Evolutionary conservation across 2,888 invertebrate species (phyloP), one percentile per base, ranked within the genome.

Genomic region (Bimastos eiseni): DNA sequence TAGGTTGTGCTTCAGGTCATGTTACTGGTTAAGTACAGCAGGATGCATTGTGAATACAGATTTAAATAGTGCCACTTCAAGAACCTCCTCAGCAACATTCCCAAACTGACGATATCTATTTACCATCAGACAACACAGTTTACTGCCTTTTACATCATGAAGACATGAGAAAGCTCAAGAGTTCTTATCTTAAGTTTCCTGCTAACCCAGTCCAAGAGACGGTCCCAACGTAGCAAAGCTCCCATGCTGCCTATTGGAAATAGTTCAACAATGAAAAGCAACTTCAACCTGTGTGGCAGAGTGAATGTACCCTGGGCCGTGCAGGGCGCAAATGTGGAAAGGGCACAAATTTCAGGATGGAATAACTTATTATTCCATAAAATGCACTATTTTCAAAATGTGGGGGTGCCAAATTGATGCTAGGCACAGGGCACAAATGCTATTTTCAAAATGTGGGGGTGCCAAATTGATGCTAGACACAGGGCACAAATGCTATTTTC

Each of bases 51-150:
- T 70, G n/a, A 70, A 70, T 6, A 13, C 30, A 70, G 70, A 70
- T 70, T 70, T 70, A 70, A 70, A 70, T 70, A n/a, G 70, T 70
- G 70, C 70, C 70, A 70, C 70, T 70, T 70, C 70, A 70, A 70
- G 70, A 70, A n/a, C 30, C 70, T 70, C 70, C 30, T 70, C 30
- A 70, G n/a, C n/a, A 70, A 70, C 70, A 70, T 70, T 70, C 70
- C 70, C 70, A 70, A 70, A 70, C 70, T 70, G 70, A 70, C 70
- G 17, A n/a, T 70, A 70, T 70, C 70, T 70, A 70, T 70, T n/a
- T 70, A 70, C 70, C 70, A 70, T 70, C 70, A n/a, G n/a, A 70
- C 49, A 49, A 49, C 70, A 70, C n/a, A n/a, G 70, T 70, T 70
- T 70, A 70, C 70, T n/a, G 70, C 70, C 70, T 70, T 70, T n/a